These are phyloP conservation scores for Antedon mediterranea DNA, from an alignment of 53 echinoderm and acorn worm genomes.

Conservation along the genomic window DNA sequence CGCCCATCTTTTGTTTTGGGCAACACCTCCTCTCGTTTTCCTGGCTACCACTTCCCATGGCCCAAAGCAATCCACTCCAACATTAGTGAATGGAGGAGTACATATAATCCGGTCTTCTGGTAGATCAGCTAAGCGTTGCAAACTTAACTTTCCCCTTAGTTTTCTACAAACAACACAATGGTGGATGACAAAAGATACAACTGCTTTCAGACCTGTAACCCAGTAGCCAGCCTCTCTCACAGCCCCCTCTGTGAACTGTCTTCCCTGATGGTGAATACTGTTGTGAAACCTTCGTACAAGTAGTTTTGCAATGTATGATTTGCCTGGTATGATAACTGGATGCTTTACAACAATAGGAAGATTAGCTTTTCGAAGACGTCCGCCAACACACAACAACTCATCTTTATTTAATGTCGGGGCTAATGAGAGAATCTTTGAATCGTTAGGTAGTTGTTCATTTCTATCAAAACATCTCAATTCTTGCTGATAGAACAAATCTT, in stretches of 20 bases:
- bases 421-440: background rate
- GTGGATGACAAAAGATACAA: constrained; percentile 5
- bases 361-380: background rate
- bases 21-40: background rate
- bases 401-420: constrained; percentile 2
- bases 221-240: constrained; percentile 7
- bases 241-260: constrained; percentile 13
- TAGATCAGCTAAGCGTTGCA: constrained; percentile 29
- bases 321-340: constrained; percentile 6
- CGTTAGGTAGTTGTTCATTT: background rate
- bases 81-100: constrained; percentile 24
- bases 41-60: background rate
- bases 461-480: background rate
- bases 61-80: constrained; percentile 20
- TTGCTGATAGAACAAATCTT: background rate
- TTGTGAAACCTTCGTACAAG: constrained; percentile 8
- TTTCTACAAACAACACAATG: constrained; percentile 6
- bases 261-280: background rate
- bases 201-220: constrained; percentile 6
- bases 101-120: constrained; percentile 1
- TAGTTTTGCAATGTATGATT: background rate
- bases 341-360: constrained; percentile 1
- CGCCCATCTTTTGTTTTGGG: background rate
- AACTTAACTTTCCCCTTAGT: constrained; percentile 2
- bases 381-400: constrained; percentile 9